Conservation (phyloP, 2,113 vertebrate species). For the Engraulis encrasicolus region DNA sequence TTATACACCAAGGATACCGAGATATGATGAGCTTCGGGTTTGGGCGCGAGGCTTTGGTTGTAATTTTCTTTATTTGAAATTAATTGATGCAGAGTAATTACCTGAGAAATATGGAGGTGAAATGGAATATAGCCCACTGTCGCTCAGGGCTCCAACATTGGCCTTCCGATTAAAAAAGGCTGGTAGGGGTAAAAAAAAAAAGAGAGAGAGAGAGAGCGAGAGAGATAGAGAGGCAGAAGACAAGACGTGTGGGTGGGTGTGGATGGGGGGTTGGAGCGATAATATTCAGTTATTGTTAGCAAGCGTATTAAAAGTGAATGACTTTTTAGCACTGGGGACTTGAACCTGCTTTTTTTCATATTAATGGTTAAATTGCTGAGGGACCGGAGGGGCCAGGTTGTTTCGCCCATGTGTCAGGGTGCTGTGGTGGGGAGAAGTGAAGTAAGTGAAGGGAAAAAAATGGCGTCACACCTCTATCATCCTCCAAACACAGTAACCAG, state of each 20-base stretch:
- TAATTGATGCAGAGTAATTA: conserved; percentile 72
- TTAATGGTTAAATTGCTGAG: conserved; percentile 64
- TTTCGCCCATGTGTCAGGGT: conserved; percentile 39
- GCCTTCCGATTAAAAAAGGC: conserved; percentile 65
- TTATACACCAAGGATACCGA: conserved; percentile 53
- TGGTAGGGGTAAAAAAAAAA: conserved; percentile 13
- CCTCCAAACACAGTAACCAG: background rate
- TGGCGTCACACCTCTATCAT: background rate
- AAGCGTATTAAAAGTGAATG: conserved; percentile 68
- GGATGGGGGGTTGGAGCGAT: conserved; percentile 47
- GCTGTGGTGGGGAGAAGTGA: no score
- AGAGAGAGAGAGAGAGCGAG: conserved; percentile 40
- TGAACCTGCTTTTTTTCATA: conserved; percentile 64
- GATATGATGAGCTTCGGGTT: conserved; percentile 51
- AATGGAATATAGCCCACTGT: conserved; percentile 65
- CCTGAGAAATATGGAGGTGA: conserved; percentile 65
- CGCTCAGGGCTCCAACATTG: conserved; percentile 63
- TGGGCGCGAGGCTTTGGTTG: conserved; percentile 50
- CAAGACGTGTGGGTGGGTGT: no score
- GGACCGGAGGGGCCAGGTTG: conserved; percentile 47
- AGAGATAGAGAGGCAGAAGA: no score
- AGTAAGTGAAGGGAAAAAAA: background rate
- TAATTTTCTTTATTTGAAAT: conserved; percentile 65
- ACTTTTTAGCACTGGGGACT: conserved; percentile 64
- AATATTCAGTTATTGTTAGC: conserved; percentile 68